phyloP scores from a whole-genome alignment of 2,113 vertebrate genomes.

The Paedocypris sp. region DNA sequence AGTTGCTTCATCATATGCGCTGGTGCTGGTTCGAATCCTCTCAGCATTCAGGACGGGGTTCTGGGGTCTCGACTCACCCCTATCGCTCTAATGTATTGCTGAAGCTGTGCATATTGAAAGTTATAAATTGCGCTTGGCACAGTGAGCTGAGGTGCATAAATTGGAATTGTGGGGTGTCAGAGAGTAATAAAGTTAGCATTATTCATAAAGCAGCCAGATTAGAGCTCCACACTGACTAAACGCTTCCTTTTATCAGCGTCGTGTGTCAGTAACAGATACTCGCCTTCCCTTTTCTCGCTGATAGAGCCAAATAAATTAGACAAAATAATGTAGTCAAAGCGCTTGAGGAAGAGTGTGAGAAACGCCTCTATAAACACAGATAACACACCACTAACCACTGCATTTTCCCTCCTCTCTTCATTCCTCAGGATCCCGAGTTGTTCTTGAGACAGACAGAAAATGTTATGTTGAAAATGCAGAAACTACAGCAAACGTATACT shows the following conservation, averaged over 20 bases:
- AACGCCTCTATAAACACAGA: too few species aligned
- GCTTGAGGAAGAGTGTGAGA: too few species aligned
- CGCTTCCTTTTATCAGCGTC: constrained; percentile 47
- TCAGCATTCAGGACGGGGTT: background rate
- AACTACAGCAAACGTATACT: too few species aligned
- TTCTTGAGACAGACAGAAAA: too few species aligned
- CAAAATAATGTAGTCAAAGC: constrained; percentile 47
- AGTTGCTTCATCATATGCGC: too few species aligned
- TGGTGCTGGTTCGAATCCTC: background rate
- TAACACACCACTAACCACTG: too few species aligned
- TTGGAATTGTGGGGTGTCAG: constrained; percentile 59
- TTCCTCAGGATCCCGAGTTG: too few species aligned
- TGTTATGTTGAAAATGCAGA: too few species aligned
- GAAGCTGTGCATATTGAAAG: constrained; percentile 56
- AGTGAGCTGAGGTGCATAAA: constrained; percentile 60
- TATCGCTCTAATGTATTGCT: constrained; percentile 42
- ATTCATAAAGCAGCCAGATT: constrained; percentile 58
- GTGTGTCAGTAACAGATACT: constrained; percentile 57
- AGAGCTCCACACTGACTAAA: constrained; percentile 47
- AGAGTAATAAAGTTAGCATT: constrained; percentile 65
- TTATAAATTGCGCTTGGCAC: constrained; percentile 60
- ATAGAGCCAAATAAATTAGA: constrained; percentile 58
- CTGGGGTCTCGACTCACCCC: background rate
- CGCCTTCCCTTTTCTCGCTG: constrained; percentile 48
- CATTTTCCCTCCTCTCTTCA: too few species aligned